These are phyloP conservation scores for Passer montanus DNA, from an alignment of 2,113 vertebrate genomes.

Conservation along the genomic window DNA sequence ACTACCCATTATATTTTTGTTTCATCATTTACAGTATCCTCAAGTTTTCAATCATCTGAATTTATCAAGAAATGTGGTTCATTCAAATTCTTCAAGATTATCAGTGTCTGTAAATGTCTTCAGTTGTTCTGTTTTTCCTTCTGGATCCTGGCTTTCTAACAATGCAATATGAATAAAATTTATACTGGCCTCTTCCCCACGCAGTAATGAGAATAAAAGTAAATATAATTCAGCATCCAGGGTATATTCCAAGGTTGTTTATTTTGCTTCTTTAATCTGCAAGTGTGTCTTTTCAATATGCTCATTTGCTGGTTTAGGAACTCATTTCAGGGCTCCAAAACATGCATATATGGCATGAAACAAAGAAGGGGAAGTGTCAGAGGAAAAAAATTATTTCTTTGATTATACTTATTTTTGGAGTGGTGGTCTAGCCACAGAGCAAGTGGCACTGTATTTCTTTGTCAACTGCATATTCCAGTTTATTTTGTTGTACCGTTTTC, in stretches of 20 bases:
- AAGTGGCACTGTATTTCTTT: neutral
- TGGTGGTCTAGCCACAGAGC: neutral
- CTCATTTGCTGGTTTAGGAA: neutral
- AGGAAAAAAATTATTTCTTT: neutral
- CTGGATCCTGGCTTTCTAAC: neutral
- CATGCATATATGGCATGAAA: neutral
- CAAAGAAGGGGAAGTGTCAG: neutral
- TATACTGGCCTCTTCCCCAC: neutral
- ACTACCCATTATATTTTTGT: neutral
- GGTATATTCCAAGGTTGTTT: neutral
- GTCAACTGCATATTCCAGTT: neutral
- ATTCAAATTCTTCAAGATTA: neutral
- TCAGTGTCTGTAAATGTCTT: neutral
- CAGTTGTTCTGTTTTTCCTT: neutral
- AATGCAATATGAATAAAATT: neutral
- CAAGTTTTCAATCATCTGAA: neutral
- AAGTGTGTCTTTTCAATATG: neutral
- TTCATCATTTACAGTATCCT: neutral
- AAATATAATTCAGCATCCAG: neutral
- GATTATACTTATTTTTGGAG: neutral
- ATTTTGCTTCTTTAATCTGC: neutral
- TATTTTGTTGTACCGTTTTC: slow-evolving; percentile 5
- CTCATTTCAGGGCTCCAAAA: neutral
- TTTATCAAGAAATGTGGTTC: neutral
- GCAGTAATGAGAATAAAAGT: neutral